Evolutionary conservation across 2,888 invertebrate genomes (phyloP), one percentile per base, ranked within the genome.

Genomic region (Silvanus unidentatus): DNA sequence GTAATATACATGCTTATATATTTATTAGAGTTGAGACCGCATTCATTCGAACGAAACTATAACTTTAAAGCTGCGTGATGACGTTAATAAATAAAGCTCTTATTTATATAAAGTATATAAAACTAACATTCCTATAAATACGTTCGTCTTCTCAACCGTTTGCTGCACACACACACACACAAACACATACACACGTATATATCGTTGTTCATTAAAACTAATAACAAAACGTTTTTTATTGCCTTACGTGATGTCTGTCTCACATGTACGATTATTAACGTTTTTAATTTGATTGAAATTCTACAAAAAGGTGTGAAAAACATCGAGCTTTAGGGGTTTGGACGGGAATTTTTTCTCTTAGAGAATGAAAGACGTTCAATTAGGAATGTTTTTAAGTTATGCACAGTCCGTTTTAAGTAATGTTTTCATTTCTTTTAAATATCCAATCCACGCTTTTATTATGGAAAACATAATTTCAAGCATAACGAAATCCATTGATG

Each of bases 1-100:
- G 68, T 69, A 69, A 69, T 69, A 69, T 66, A 69, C 68, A 65
- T 68, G 64, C 56, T 65, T 61, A 62, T 64, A 58, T 65, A 67
- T 68, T 66, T 66, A 66, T 68, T 65, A 61, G 63, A 63, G 48
- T 52, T 48, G 54, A 55, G 58, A 57, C 48, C 47, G 50, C 60
- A 49, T 51, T 53, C 54, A 36, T 34, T 28, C 44, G 52, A 53
- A 47, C 49, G 50, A 45, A 58, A 54, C 53, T 54, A 59, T 57
- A 58, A 58, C 54, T 59, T 50, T 50, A 44, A 45, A 57, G 42
- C 54, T 45, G 55, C 59, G 44, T 50, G 58, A 55, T 54, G 50
- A 53, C 48, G 44, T 39, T 36, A 45, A 51, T 55, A 55, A 58
- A 58, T 56, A 49, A 45, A 29, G 16, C 37, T 39, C 49, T 49